Evolutionary conservation across 2,797 vertebrate genomes (phyloP), one percentile per base, ranked within the genome.

Genomic region (Cheirogaleus major): DNA sequence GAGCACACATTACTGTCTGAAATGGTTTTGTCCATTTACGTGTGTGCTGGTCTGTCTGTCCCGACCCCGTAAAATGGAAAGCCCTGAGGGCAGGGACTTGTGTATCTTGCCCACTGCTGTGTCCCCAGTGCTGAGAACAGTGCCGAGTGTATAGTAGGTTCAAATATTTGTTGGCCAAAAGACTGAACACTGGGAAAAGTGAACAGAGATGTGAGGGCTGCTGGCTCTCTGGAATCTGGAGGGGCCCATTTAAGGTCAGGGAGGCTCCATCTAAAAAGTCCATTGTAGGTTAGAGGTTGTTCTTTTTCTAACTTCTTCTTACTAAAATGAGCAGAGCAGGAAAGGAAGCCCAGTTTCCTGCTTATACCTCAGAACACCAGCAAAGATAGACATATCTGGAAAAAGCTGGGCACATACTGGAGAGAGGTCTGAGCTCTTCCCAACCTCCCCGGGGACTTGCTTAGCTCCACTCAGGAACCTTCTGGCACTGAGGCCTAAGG

Each of bases 321-420:
- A 96, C 94, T 95, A 94, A 88, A 96, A 91, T 88, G 80, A 96
- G 82, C 87, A 91, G 86, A 94, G 81, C 92, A 96, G 92, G 83
- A 93, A 96, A 76, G 41, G 38, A 95, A 93, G 50, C 57, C 73
- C 63, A 76, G 89, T 63, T 96, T 96, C 93, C 87, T 96, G 80
- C 87, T 93, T 38, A 20, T 92, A 67, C 79, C 48, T 95, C 85
- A 86, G 95, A 96, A 59, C 84, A 96, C 55, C 52, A 83, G 69
- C 88, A 94, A 92, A 95, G 85, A 94, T 43, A 89, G 84, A 76
- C 7, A 23, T 84, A 50, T 93, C 76, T 91, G 96, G 82, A 87
- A 85, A 76, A 82, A 75, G 78, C 85, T 8, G 84, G 59, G 59
- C 32, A 55, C n/a, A 43, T 20, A 10, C 67, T 38, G 43, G 45